phyloP scores from a whole-genome alignment of 1,140 invertebrate genomes.

The Macrobrachium nipponense region DNA sequence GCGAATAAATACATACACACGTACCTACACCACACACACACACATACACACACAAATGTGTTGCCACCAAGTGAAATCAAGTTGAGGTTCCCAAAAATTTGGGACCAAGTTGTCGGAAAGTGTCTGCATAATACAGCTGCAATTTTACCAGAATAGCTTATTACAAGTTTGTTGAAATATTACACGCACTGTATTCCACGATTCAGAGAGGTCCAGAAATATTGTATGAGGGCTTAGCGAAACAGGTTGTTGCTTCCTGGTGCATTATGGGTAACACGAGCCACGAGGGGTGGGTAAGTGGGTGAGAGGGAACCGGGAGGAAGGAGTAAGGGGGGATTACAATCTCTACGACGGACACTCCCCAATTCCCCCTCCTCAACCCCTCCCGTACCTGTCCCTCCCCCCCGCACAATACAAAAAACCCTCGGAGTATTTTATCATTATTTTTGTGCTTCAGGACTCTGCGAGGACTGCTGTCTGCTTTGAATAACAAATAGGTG shows the following conservation, averaged over 20 bases:
- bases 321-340: slow-evolving; percentile 1
- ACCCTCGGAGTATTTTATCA: not conserved
- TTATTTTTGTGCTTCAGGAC: slow-evolving; percentile 12
- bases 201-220: slow-evolving; percentile 32
- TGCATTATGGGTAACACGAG: slow-evolving; percentile 38
- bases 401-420: not conserved
- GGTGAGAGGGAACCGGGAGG: too few relatives aligned
- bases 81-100: too few relatives aligned
- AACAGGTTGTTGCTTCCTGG: slow-evolving; percentile 37
- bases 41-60: not conserved
- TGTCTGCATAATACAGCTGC: slow-evolving; percentile 27
- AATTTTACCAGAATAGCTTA: slow-evolving; percentile 40
- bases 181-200: slow-evolving; percentile 18
- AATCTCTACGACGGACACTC: slow-evolving; percentile 26
- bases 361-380: not conserved
- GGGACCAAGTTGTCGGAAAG: not conserved
- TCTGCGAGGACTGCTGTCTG: not conserved
- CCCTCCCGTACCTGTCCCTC: not conserved
- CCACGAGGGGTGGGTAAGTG: too few relatives aligned
- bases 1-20: not conserved
- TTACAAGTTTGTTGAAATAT: slow-evolving; percentile 36
- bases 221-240: slow-evolving; percentile 37
- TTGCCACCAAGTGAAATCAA: too few relatives aligned
- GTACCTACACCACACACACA: too few relatives aligned
- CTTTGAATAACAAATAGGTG: slow-evolving; percentile 12